phyloP scores from a whole-genome alignment of 2,113 vertebrate species.

The Aegithalos caudatus region DNA sequence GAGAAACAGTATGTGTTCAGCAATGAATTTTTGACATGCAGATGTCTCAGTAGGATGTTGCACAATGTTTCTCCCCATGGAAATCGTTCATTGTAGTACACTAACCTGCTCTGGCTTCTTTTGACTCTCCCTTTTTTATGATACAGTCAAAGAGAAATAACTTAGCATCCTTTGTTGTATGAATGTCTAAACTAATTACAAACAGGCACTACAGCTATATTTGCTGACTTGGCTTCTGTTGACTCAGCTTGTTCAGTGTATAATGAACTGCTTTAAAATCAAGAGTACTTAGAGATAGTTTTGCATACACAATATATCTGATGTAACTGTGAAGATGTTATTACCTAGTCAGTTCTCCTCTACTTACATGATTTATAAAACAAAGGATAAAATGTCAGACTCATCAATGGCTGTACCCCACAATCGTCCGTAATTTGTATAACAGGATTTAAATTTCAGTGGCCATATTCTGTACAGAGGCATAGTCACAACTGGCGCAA shows the following conservation, averaged over 20 bases:
- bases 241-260: background rate
- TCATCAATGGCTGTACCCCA: background rate
- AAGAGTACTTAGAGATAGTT: background rate
- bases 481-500: background rate
- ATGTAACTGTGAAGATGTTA: background rate
- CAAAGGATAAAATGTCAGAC: background rate
- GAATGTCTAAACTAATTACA: conserved; percentile 12
- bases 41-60: background rate
- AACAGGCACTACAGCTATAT: background rate
- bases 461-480: background rate
- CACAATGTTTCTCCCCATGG: background rate
- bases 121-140: conserved; percentile 6
- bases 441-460: background rate
- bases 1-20: background rate
- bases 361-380: background rate
- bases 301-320: background rate
- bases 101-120: conserved; percentile 14
- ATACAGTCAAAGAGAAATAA: background rate
- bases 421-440: background rate
- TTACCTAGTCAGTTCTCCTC: background rate
- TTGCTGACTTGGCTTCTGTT: background rate
- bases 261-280: conserved; percentile 4
- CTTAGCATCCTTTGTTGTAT: background rate
- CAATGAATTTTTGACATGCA: background rate
- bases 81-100: background rate